Evolutionary conservation across 2,113 vertebrate genomes (phyloP).

Genomic region (Pelmatolapia mariae): DNA sequence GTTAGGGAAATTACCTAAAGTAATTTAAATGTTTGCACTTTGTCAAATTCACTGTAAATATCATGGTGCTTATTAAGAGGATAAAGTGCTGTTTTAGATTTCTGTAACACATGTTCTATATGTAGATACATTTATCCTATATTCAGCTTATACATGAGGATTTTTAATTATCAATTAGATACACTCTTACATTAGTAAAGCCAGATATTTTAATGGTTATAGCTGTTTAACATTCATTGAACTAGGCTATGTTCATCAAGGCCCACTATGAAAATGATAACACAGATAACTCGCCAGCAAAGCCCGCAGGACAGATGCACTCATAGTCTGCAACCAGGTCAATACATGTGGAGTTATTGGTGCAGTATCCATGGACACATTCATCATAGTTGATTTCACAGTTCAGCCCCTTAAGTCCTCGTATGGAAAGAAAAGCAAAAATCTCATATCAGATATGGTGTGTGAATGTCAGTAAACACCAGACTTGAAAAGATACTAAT

Average conservation of each 20-base stretch:
- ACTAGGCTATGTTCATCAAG: slow-evolving; percentile 21
- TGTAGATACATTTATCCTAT: background rate
- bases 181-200: background rate
- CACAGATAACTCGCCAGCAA: slow-evolving; percentile 63
- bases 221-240: slow-evolving; percentile 15
- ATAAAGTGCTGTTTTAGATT: background rate
- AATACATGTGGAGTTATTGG: slow-evolving; percentile 74
- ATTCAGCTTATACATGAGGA: background rate
- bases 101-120: background rate
- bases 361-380: slow-evolving; percentile 67
- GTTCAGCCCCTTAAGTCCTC: slow-evolving; percentile 68
- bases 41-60: background rate
- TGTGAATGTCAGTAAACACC: slow-evolving; percentile 27
- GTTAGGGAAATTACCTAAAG: background rate
- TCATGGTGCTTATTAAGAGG: background rate
- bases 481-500: slow-evolving; percentile 27
- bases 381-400: slow-evolving; percentile 78
- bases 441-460: background rate
- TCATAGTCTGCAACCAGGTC: slow-evolving; percentile 69
- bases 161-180: background rate
- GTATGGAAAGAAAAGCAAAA: background rate
- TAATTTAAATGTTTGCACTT: background rate
- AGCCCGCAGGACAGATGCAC: slow-evolving; percentile 72
- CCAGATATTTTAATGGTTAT: background rate
- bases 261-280: slow-evolving; percentile 41